phyloP scores from a whole-genome alignment of 2,888 invertebrate genomes.

The Serrognathus titanus region DNA sequence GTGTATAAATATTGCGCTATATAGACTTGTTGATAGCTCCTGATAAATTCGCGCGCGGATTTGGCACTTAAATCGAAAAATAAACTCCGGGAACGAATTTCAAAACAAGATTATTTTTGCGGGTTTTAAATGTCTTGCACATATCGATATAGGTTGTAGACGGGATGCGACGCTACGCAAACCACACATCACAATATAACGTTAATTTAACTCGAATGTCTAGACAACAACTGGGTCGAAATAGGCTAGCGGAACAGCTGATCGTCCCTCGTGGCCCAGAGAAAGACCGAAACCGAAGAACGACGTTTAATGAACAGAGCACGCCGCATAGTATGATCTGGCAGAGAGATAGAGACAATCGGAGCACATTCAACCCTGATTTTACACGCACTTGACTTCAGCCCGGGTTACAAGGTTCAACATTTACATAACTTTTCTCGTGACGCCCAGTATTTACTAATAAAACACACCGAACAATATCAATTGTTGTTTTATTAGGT shows the following conservation, averaged over 20 bases:
- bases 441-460: constrained; percentile 28
- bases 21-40: too few relatives aligned
- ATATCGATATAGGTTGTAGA: too few relatives aligned
- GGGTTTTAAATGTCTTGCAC: too few relatives aligned
- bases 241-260: constrained; percentile 48
- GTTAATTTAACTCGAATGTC: constrained; percentile 35
- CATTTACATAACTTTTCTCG: constrained; percentile 43
- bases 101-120: too few relatives aligned
- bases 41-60: too few relatives aligned
- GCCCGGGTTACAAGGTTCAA: constrained; percentile 35
- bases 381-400: constrained; percentile 60
- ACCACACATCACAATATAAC: neutral
- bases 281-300: constrained; percentile 26
- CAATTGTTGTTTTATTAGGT: constrained; percentile 17
- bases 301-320: constrained; percentile 25
- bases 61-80: too few relatives aligned
- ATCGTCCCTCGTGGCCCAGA: constrained; percentile 44
- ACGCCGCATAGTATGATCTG: constrained; percentile 27
- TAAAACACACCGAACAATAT: constrained; percentile 7
- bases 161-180: too few relatives aligned
- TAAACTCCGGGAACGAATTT: too few relatives aligned
- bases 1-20: too few relatives aligned
- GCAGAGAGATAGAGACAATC: constrained; percentile 40
- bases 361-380: constrained; percentile 50
- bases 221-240: constrained; percentile 38